phyloP scores from a whole-genome alignment of 2,888 invertebrate genomes.

The Netelia inedita region DNA sequence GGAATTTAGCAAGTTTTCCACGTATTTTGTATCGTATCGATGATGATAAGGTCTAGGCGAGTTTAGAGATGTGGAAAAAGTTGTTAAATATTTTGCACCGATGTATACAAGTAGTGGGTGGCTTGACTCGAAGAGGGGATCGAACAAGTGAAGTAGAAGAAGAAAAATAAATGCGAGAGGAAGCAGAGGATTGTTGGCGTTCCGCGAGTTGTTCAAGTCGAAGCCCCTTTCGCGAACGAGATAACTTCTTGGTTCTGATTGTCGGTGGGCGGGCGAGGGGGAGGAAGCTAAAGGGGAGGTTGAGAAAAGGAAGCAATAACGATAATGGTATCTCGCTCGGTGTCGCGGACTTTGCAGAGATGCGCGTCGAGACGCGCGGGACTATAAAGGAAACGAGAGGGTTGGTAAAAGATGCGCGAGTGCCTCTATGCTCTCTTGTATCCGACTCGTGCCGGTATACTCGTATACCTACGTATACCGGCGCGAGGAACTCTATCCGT shows the following conservation, averaged over 20 bases:
- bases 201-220: conserved; percentile 57
- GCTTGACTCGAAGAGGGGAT: background rate
- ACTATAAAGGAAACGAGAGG: conserved; percentile 36
- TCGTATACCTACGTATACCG: too few species aligned
- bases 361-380: conserved; percentile 10
- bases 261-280: background rate
- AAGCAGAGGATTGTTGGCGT: conserved; percentile 21
- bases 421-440: background rate
- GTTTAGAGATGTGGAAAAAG: background rate
- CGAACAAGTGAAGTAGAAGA: background rate
- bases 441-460: background rate
- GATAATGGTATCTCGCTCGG: conserved; percentile 57
- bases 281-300: background rate
- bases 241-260: conserved; percentile 34
- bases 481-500: background rate
- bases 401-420: conserved; percentile 33
- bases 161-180: background rate
- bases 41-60: background rate
- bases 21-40: background rate
- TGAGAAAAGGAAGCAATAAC: conserved; percentile 60
- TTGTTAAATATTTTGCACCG: conserved; percentile 5
- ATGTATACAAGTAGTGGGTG: background rate
- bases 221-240: conserved; percentile 13
- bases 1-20: background rate
- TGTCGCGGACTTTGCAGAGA: conserved; percentile 8